Evolutionary conservation across 2,797 vertebrate genomes (phyloP), one percentile per base, ranked within the genome.

Genomic region (Neosilurus hyrtlii): DNA sequence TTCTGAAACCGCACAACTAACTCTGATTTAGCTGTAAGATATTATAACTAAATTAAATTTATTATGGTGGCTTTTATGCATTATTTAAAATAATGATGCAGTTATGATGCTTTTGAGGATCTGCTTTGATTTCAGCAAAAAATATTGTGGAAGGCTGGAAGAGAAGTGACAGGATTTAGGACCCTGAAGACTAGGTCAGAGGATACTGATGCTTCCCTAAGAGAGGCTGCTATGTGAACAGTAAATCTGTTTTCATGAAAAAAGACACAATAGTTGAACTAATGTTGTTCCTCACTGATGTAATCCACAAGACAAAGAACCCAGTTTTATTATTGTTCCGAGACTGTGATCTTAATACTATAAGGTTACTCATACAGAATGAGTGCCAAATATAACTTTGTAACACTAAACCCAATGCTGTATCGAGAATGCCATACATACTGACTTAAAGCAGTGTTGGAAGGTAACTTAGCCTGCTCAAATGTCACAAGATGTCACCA

Each of bases 161-260:
- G 8, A 15, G 16, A 51, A 24, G 18, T 9, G 56, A 57, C 20
- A 57, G 43, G 24, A n/a, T 35, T 49, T 71, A 70, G 56, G 63
- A 68, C 63, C 65, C 73, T 77, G 35, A 82, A 59, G 52, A 77
- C 20, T 72, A 49, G 10, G 66, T 59, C 35, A 76, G 15, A 68
- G 65, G 59, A 30, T 49, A 51, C 43, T 74, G 49, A 30, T 62
- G 16, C 63, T 83, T 78, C 24, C 52, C 43, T 61, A 11, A 70
- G 37, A 77, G 24, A 70, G 6, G 49, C 71, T 65, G 61, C 49
- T 59, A 62, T 35, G 22, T 56, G 26, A n/a, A 37, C 20, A 81
- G 35, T 63, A 9, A 49, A 82, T 2, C 56, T 57, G 73, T 75
- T 75, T 59, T 20, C 30, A 75, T 77, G 0, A 51, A 68, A 57